Conservation (phyloP, 1,140 invertebrate species). For the Panagrolaimus sp. region DNA sequence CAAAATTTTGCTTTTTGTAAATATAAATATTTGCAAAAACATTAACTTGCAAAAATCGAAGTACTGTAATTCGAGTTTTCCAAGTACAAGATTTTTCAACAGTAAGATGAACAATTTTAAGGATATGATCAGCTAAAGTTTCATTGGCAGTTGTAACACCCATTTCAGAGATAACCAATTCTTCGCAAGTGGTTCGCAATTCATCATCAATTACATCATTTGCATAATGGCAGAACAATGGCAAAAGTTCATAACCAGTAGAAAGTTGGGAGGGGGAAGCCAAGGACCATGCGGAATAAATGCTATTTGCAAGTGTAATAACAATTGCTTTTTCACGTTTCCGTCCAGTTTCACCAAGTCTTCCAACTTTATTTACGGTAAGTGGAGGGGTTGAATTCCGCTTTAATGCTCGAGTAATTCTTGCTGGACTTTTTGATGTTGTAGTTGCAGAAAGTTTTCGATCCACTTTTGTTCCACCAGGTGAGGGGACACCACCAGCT, state of each 20-base stretch:
- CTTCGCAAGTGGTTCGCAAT: conserved; percentile 68
- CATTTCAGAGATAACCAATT: conserved; percentile 65
- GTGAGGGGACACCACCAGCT: too few relatives aligned
- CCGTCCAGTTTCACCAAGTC: neutral
- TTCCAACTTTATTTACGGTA: neutral
- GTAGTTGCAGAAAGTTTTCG: neutral
- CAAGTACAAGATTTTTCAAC: neutral
- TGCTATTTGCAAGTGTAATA: conserved; percentile 5
- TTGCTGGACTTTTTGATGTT: neutral
- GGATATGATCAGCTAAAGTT: conserved; percentile 24
- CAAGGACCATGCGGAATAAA: neutral
- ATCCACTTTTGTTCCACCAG: neutral
- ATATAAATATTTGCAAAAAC: conserved; percentile 62
- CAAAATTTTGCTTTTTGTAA: conserved; percentile 63
- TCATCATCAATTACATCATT: conserved; percentile 69
- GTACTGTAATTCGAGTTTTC: conserved; percentile 13
- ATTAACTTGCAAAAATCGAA: conserved; percentile 19
- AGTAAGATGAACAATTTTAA: conserved; percentile 18
- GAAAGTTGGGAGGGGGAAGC: neutral
- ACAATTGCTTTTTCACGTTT: conserved; percentile 8
- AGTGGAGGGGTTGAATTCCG: neutral
- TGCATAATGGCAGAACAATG: conserved; percentile 41
- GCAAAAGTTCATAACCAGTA: conserved; percentile 40
- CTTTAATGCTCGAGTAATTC: neutral
- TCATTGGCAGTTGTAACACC: conserved; percentile 57